A percentile compares a stretch with the other conserved stretches of the same genome.
phyloP scores from a whole-genome alignment of 2,113 vertebrate genomes.

The Pyrgilauda ruficollis region DNA sequence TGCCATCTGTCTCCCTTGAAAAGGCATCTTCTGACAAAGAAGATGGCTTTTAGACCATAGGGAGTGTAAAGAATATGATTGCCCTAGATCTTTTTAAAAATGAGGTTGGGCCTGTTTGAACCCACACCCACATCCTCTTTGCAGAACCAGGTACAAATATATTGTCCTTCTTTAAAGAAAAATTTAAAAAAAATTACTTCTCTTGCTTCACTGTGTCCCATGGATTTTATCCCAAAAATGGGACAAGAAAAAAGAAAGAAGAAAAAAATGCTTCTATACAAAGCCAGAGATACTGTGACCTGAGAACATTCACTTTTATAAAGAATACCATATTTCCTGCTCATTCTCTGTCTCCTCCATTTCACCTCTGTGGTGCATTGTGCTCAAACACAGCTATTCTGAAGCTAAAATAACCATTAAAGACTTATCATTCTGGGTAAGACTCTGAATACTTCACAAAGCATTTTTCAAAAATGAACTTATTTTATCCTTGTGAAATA shows the following conservation, averaged over 20 bases:
- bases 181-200: neutral
- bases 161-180: neutral
- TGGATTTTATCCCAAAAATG: neutral
- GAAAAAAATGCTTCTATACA: neutral
- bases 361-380: slow-evolving; percentile 38
- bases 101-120: neutral
- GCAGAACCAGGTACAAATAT: neutral
- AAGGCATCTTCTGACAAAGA: slow-evolving; percentile 18
- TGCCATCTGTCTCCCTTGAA: slow-evolving; percentile 45
- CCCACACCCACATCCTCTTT: neutral
- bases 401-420: slow-evolving; percentile 49
- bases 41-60: neutral
- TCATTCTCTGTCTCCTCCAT: slow-evolving; percentile 30
- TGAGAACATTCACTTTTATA: neutral
- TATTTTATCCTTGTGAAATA: neutral
- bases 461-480: neutral
- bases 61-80: neutral
- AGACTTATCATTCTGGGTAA: neutral
- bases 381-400: slow-evolving; percentile 11
- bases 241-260: neutral
- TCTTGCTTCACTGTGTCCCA: neutral
- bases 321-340: neutral
- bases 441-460: slow-evolving; percentile 23
- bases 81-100: slow-evolving; percentile 20
- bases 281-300: neutral